Conservation (phyloP, 2,888 invertebrate species). For the Galeruca laticollis region DNA sequence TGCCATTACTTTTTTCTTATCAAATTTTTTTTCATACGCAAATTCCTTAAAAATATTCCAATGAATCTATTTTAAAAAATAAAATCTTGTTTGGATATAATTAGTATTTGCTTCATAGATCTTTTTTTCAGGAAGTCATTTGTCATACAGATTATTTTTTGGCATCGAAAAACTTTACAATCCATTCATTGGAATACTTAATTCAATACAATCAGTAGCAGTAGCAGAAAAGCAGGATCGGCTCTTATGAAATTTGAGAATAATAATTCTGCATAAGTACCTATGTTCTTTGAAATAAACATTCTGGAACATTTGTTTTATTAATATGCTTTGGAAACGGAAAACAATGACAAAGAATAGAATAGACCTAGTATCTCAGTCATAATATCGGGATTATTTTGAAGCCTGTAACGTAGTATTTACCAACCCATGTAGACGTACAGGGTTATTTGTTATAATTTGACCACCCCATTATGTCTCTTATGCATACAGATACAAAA, state of each 20-base stretch:
- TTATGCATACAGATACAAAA: too few relatives aligned
- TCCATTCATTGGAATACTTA: not conserved
- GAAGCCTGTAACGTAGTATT: too few relatives aligned
- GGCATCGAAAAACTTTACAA: not conserved
- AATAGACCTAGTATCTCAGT: too few relatives aligned
- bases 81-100: not conserved
- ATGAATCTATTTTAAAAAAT: too few relatives aligned
- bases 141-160: not conserved
- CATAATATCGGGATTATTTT: too few relatives aligned
- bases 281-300: not conserved
- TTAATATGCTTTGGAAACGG: too few relatives aligned
- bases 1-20: conserved; percentile 59
- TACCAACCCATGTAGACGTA: too few relatives aligned
- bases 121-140: not conserved
- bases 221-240: too few relatives aligned
- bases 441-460: too few relatives aligned
- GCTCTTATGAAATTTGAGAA: not conserved
- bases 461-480: too few relatives aligned
- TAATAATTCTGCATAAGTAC: not conserved
- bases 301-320: too few relatives aligned
- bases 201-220: not conserved
- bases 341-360: too few relatives aligned
- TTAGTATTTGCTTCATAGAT: not conserved
- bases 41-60: conserved; percentile 34
- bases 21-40: conserved; percentile 46